Conservation (phyloP, 1,140 invertebrate genomes). For the Pygmarrhopalites habei region DNA sequence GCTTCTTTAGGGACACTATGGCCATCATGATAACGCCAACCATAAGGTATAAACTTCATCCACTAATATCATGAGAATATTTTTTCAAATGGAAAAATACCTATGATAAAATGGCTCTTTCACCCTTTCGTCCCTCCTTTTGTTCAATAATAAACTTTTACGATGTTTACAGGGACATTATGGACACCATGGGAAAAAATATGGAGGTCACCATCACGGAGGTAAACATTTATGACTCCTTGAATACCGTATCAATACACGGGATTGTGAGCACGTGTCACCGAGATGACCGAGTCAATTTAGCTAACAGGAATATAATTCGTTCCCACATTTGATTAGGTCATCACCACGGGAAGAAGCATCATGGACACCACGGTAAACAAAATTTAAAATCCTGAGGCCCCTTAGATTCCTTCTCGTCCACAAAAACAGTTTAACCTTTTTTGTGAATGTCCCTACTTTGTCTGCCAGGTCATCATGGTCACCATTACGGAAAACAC, state of each 20-base stretch:
- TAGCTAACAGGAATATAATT: no score
- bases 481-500: no score
- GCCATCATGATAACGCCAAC: constrained; percentile 11
- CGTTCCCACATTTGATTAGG: no score
- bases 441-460: not conserved
- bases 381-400: no score
- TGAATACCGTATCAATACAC: no score
- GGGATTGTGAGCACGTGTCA: no score
- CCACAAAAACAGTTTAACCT: not conserved
- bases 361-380: constrained; percentile 26
- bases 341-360: constrained; percentile 6
- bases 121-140: no score
- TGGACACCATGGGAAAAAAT: constrained; percentile 20
- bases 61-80: no score
- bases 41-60: no score
- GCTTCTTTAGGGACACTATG: constrained; percentile 20
- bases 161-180: constrained; percentile 3
- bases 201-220: constrained; percentile 16
- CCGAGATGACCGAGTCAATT: no score
- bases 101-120: not conserved
- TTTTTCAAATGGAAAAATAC: not conserved
- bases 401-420: not conserved
- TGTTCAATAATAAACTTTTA: no score
- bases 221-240: constrained; percentile 8
- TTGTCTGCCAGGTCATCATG: not conserved